Percentiles rank a stretch among this genome's conserved stretches.
Evolutionary conservation across 2,113 vertebrate species (phyloP).

Genomic region (Melanotaenia duboulayi): DNA sequence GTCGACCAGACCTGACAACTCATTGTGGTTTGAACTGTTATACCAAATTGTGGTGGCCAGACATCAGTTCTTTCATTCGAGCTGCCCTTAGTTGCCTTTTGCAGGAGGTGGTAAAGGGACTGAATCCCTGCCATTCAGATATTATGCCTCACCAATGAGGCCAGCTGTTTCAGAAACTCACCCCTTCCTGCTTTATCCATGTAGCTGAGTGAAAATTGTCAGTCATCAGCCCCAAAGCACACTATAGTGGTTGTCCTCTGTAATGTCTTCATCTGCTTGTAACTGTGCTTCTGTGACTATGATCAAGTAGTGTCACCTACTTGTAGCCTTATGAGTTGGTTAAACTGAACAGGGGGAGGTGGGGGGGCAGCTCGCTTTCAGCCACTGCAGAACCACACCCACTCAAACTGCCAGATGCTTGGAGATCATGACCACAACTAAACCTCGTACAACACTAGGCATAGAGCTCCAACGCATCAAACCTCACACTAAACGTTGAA

Average conservation of each 20-base stretch:
- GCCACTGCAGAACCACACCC: constrained; percentile 70
- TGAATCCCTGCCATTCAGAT: constrained; percentile 59
- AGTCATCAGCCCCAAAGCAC: constrained; percentile 59
- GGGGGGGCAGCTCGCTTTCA: constrained; percentile 15
- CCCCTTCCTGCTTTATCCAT: constrained; percentile 63
- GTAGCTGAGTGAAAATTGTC: constrained; percentile 69
- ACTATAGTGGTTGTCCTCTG: constrained; percentile 61
- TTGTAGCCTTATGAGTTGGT: constrained; percentile 76
- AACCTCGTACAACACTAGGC: constrained; percentile 68
- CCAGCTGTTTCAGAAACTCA: constrained; percentile 46
- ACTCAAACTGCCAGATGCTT: constrained; percentile 80
- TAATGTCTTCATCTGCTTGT: constrained; percentile 64
- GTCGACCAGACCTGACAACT: constrained; percentile 60
- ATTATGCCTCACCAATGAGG: constrained; percentile 41
- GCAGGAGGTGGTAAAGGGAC: constrained; percentile 67
- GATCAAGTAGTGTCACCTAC: constrained; percentile 63
- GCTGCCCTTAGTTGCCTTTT: constrained; percentile 83
- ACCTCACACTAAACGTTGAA: constrained; percentile 77
- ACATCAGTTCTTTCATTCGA: constrained; percentile 44
- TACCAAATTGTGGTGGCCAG: constrained; percentile 75
- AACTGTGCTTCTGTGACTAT: constrained; percentile 68
- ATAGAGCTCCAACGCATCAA: constrained; percentile 61
- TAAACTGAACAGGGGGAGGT: constrained; percentile 20
- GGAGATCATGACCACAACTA: constrained; percentile 66
- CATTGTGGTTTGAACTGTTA: constrained; percentile 74